A percentile compares a stretch with the other conserved stretches of the same genome.
These are phyloP conservation scores for Vanacampus margaritifer DNA, from an alignment of 2,113 vertebrate genomes.

Conservation along the genomic window DNA sequence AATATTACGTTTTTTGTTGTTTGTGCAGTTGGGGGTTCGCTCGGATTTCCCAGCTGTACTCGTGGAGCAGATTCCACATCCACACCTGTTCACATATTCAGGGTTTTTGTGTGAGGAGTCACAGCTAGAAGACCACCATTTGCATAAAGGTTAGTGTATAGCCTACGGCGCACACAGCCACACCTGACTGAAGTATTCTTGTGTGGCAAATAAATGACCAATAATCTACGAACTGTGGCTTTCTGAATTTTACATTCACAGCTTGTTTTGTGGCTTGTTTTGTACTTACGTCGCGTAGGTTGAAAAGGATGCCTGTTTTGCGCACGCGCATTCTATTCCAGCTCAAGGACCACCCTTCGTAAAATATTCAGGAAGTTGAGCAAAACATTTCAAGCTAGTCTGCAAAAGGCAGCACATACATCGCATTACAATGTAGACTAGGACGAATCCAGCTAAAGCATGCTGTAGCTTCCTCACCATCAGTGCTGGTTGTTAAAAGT, in stretches of 20 bases:
- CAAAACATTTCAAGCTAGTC: conserved; percentile 56
- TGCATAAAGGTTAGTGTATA: conserved; percentile 55
- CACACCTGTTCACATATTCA: conserved; percentile 83
- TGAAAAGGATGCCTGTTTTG: background rate
- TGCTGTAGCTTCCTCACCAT: conserved; percentile 28
- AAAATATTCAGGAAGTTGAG: conserved; percentile 66
- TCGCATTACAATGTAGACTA: conserved; percentile 48
- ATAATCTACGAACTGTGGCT: background rate
- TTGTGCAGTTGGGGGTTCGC: conserved; percentile 77
- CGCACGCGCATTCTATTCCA: conserved; percentile 45
- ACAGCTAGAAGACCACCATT: conserved; percentile 41
- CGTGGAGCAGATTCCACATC: conserved; percentile 87
- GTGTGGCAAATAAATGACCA: background rate
- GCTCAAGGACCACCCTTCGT: conserved; percentile 55
- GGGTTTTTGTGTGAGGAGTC: conserved; percentile 82
- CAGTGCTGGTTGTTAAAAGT: conserved; percentile 42
- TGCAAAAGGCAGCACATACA: conserved; percentile 31
- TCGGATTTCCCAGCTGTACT: conserved; percentile 89
- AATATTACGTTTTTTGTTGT: background rate
- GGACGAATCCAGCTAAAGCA: conserved; percentile 19
- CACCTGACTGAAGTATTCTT: background rate
- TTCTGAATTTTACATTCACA: conserved; percentile 2
- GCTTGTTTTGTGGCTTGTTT: no score
- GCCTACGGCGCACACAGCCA: background rate
- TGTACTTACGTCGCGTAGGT: no score